A percentile compares a stretch with the other conserved stretches of the same genome.
Evolutionary conservation across 2,888 invertebrate species (phyloP).

Genomic region (Rhorus exstirpatorius): DNA sequence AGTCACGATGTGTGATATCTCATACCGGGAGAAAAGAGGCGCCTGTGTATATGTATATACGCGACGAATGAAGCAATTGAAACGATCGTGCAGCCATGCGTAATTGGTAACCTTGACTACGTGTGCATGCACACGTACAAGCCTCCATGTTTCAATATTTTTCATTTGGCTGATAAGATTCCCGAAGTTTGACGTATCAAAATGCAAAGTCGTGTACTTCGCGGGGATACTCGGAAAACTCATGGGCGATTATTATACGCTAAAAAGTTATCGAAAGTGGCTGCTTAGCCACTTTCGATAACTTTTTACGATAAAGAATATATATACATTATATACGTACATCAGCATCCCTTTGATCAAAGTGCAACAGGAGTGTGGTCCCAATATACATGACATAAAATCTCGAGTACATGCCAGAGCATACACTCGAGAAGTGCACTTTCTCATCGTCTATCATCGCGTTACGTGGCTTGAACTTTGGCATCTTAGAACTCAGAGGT

Average conservation of each 20-base stretch:
- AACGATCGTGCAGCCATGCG: slow-evolving; percentile 20
- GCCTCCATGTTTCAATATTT: slow-evolving; percentile 1
- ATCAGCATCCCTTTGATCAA: background rate
- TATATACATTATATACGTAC: background rate
- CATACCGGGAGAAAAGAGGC: slow-evolving; percentile 2
- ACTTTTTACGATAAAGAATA: background rate
- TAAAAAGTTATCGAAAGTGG: too few relatives aligned
- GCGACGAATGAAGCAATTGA: slow-evolving; percentile 14
- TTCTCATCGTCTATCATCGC: slow-evolving; percentile 30
- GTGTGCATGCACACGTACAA: background rate
- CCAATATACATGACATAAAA: background rate
- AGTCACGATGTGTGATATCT: slow-evolving; percentile 54
- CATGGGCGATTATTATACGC: too few relatives aligned
- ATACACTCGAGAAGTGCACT: slow-evolving; percentile 43
- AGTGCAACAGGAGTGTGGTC: slow-evolving; percentile 30
- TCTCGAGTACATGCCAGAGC: slow-evolving; percentile 19
- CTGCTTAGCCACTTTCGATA: slow-evolving; percentile 22
- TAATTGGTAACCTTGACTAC: slow-evolving; percentile 46
- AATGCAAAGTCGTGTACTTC: background rate
- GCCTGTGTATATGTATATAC: background rate
- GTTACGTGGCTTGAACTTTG: slow-evolving; percentile 63
- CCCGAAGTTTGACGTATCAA: background rate
- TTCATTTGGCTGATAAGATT: slow-evolving; percentile 12
- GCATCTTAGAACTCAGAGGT: slow-evolving; percentile 43
- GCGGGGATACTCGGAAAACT: too few relatives aligned